phyloP scores from a whole-genome alignment of 2,797 vertebrate genomes.

The Rhynchonycteris naso region DNA sequence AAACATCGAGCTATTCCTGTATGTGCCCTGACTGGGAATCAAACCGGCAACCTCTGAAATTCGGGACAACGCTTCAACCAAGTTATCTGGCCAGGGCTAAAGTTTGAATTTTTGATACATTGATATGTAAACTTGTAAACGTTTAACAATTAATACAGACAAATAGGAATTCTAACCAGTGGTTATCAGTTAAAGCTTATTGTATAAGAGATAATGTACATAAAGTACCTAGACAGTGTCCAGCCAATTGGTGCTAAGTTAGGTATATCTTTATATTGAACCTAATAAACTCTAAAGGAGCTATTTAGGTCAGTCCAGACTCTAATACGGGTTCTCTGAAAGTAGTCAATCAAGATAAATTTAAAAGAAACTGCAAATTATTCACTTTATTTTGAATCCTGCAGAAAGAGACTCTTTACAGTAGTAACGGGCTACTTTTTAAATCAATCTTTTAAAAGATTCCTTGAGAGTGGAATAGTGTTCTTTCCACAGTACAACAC shows the following conservation, averaged over 20 bases:
- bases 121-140: background rate
- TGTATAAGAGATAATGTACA: background rate
- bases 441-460: constrained; percentile 27
- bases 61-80: too few relatives aligned
- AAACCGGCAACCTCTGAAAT: too few relatives aligned
- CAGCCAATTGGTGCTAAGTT: background rate
- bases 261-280: background rate
- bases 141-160: background rate
- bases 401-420: background rate
- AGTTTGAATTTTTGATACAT: background rate
- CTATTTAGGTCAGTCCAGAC: background rate
- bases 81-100: background rate
- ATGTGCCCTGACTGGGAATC: too few relatives aligned
- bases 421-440: background rate
- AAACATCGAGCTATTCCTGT: too few relatives aligned
- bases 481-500: background rate
- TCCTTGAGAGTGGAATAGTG: background rate
- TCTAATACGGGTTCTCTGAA: background rate
- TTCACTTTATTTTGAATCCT: background rate
- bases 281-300: background rate
- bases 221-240: background rate
- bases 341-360: background rate
- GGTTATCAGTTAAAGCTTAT: background rate
- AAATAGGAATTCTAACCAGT: background rate
- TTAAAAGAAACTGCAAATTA: background rate